Base-by-base conservation (phyloP, 2,797 vertebrate genomes). In the Muscicapa comitata region DNA sequence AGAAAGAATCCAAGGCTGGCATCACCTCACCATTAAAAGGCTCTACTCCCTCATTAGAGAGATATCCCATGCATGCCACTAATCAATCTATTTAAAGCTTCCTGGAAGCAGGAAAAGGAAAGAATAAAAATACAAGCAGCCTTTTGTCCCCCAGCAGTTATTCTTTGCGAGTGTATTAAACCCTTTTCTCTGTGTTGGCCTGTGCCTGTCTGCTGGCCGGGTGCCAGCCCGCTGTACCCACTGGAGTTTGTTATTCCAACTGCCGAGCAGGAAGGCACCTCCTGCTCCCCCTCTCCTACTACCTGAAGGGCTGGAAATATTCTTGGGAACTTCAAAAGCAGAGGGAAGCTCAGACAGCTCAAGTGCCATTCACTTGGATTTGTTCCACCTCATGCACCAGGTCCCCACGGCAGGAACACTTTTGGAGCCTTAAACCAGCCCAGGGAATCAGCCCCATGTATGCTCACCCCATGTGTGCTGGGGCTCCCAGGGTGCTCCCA, bases 1-100 rank as follows among this genome's bases (percentile, higher is more conserved):
- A 94, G 93, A 84, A 87, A 93, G 58, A 95, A 58, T 80, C 73
- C 38, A 75, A 96, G 74, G 63, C 81, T 94, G 95, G 95, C 86
- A 96, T 86, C 89, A 95, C 54, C 84, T 94, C 28, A 2, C 93
- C 81, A 93, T 96, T 95, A 95, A 97, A 97, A 61, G 35, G 54
- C 63, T 82, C 86, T 95, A 70, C 90, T 84, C 83, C 84, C 91
- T 98, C 97, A 96, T 97, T 97, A 97, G 96, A 95, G 97, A 94
- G 96, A 95, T 95, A 97, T 97, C 95, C 95, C 96, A 91, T 96
- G 93, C 86, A 97, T 96, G 93, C 89, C 96, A 76, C 68, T 94
- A 96, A 95, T 96, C 93, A 85, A 95, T 93, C 96, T 97, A 96
- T 98, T 98, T 97, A 97, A 98, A 97, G 95, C 94, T 51, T 97